Conservation (phyloP, 2,797 vertebrate genomes). For the Alauda arvensis region DNA sequence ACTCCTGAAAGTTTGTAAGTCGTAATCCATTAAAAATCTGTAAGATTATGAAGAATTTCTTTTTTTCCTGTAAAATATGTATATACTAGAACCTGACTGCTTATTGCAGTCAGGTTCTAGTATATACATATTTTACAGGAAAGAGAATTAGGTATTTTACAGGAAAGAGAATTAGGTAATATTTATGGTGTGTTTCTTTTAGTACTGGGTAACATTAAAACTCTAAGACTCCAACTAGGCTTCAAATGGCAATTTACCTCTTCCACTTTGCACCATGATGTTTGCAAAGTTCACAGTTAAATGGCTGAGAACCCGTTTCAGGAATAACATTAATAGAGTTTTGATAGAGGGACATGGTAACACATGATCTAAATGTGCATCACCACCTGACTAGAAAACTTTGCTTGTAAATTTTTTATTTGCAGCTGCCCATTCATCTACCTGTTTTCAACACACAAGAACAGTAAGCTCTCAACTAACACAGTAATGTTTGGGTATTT, state of each 20-base stretch:
- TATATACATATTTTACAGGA: too few species aligned
- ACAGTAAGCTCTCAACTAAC: not conserved
- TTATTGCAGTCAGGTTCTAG: too few species aligned
- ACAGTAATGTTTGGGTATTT: not conserved
- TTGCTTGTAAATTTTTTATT: not conserved
- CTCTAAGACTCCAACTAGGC: not conserved
- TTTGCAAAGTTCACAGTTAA: not conserved
- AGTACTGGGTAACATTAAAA: not conserved
- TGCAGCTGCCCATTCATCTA: not conserved
- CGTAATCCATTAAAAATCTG: not conserved
- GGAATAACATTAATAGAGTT: not conserved
- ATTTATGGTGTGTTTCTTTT: not conserved
- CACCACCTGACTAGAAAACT: not conserved
- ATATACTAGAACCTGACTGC: not conserved
- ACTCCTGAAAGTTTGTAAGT: not conserved
- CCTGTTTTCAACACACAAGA: not conserved
- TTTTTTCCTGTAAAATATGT: not conserved
- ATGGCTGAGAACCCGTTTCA: not conserved
- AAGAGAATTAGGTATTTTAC: too few species aligned
- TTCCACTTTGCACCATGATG: not conserved
- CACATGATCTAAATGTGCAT: not conserved
- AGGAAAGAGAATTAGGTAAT: not conserved
- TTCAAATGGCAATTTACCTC: not conserved
- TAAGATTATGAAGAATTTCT: not conserved
- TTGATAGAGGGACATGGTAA: not conserved